These are phyloP conservation scores for Lissocephala sabroskyi DNA, from an alignment of 2,888 invertebrate species.

Conservation along the genomic window DNA sequence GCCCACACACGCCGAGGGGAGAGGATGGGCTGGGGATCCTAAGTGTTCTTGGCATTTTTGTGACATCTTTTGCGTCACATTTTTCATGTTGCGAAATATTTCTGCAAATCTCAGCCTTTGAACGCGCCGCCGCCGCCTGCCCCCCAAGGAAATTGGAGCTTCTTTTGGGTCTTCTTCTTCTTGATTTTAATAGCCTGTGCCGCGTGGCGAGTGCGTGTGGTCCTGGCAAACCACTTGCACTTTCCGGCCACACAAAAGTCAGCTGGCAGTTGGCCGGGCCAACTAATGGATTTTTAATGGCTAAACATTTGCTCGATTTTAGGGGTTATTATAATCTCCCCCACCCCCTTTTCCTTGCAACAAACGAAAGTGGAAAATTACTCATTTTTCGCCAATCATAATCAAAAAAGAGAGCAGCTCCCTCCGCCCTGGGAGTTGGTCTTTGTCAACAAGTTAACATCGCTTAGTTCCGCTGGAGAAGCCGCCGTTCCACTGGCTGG, in stretches of 20 bases:
- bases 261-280: conserved; percentile 9
- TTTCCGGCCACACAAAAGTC: conserved; percentile 9
- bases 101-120: conserved; percentile 63
- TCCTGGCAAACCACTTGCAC: conserved; percentile 16
- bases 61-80: conserved; percentile 59
- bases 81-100: conserved; percentile 59
- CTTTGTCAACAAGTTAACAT: conserved; percentile 47
- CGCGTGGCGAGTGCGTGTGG: conserved; percentile 7
- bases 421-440: too few relatives aligned
- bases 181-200: too few relatives aligned
- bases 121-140: conserved; percentile 23
- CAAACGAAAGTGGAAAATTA: conserved; percentile 53
- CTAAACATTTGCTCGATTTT: conserved; percentile 17
- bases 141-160: not conserved
- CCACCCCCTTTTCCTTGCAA: not conserved
- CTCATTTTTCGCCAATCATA: conserved; percentile 45
- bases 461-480: conserved; percentile 40
- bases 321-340: not conserved
- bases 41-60: conserved; percentile 54
- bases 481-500: conserved; percentile 38
- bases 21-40: conserved; percentile 2
- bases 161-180: too few relatives aligned
- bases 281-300: conserved; percentile 58
- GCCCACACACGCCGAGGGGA: not conserved
- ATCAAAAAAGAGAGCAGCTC: conserved; percentile 10